A percentile compares a stretch with the other conserved stretches of the same genome.
Evolutionary conservation across 1,140 invertebrate species (phyloP).

Genomic region (Manduca sexta): DNA sequence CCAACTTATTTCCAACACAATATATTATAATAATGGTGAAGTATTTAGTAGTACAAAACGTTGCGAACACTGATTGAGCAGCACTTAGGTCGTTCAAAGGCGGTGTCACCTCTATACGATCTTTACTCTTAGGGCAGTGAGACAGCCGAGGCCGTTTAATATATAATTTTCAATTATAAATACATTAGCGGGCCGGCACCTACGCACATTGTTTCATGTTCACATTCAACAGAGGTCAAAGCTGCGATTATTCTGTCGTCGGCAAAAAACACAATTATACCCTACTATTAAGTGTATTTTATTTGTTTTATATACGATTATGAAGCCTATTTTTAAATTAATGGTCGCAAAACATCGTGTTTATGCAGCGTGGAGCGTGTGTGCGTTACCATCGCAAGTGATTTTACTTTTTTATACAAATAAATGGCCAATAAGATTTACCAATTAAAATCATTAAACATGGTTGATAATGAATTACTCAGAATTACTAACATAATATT

Average conservation of each 20-base stretch:
- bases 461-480: too few relatives aligned
- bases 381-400: too few relatives aligned
- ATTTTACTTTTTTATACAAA: too few relatives aligned
- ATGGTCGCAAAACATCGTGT: neutral
- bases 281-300: constrained; percentile 9
- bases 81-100: too few relatives aligned
- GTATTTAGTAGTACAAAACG: too few relatives aligned
- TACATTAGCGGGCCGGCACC: constrained; percentile 19
- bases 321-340: constrained; percentile 1
- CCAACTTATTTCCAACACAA: too few relatives aligned
- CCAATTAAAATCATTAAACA: too few relatives aligned
- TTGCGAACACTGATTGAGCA: too few relatives aligned
- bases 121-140: neutral
- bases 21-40: too few relatives aligned
- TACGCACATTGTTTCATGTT: constrained; percentile 21
- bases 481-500: too few relatives aligned
- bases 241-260: constrained; percentile 14
- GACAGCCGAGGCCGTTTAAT: constrained; percentile 12
- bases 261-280: constrained; percentile 17
- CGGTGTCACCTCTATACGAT: neutral
- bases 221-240: constrained; percentile 16
- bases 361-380: too few relatives aligned
- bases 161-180: constrained; percentile 28
- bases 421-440: too few relatives aligned
- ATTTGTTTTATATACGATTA: constrained; percentile 1